Conservation (phyloP, 2,797 vertebrate species). For the Capromys pilorides region DNA sequence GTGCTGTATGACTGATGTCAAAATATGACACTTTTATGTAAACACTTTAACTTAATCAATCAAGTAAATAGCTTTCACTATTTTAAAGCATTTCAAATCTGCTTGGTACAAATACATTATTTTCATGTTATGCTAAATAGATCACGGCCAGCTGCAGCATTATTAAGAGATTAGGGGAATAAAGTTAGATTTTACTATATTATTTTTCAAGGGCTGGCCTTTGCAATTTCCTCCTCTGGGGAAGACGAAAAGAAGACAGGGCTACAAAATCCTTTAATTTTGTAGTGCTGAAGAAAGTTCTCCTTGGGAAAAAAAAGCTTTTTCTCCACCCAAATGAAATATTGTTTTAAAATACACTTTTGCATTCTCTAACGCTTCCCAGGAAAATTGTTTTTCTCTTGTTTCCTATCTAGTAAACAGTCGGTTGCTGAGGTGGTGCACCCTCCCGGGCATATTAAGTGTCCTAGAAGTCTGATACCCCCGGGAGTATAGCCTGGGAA, state of each 20-base stretch:
- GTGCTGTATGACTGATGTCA: conserved; percentile 81
- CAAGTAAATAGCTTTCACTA: conserved; percentile 81
- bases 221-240: conserved; percentile 80
- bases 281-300: conserved; percentile 67
- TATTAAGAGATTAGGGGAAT: conserved; percentile 76
- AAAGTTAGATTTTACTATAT: conserved; percentile 75
- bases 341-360: conserved; percentile 49
- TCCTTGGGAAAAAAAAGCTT: not conserved
- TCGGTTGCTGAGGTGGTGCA: not conserved
- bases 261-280: conserved; percentile 78
- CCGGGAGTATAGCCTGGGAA: not conserved
- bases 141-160: conserved; percentile 80
- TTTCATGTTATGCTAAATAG: conserved; percentile 77
- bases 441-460: conserved; percentile 28
- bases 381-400: conserved; percentile 41
- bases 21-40: conserved; percentile 82
- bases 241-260: conserved; percentile 63
- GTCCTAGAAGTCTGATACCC: conserved; percentile 66
- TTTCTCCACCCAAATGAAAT: conserved; percentile 42
- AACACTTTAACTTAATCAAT: conserved; percentile 83
- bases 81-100: conserved; percentile 80
- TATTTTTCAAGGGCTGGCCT: conserved; percentile 78
- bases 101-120: conserved; percentile 75
- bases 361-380: not conserved
- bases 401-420: not conserved